Base-by-base conservation (phyloP, 1,140 invertebrate species). In the Heliconius himera region DNA sequence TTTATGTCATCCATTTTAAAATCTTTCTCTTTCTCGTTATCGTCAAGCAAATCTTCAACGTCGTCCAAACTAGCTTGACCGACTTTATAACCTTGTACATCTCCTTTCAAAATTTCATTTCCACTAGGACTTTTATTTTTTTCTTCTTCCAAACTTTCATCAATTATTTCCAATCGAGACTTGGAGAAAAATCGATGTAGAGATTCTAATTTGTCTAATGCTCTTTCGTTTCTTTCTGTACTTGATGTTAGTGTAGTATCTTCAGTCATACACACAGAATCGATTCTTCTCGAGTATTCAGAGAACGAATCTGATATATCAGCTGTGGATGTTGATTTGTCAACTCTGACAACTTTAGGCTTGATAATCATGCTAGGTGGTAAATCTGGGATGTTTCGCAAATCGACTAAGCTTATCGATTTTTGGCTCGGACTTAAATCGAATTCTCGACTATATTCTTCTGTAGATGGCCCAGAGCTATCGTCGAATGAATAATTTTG, bases 51-150 rank as follows among this genome's bases (percentile, higher is more conserved):
- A 70, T 94, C 93, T 81, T 94, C 93, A 0, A 94, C 92, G 49
- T 94, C 93, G 66, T 94, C 93, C 8, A 94, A 81, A 79, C 92
- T 93, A 0, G 91, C 89, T 79, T 94, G 91, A 3, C 90, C 90
- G 0, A 79, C 85, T 85, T 89, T 90, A 18, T 81, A 78, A 20
- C 88, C 87, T 26, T 70, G 74, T 4, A 73, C 51, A 41, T 88
- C 85, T 70, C 46, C 81, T 73, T 82, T 81, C 49, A 56, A 72
- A 3, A 66, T 71, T 38, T 79, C 81, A 66, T 72, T 36, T n/a
- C 77, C 81, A 72, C 89, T 92, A 8, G 87, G 85, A 82, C 84
- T 89, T 79, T 84, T 92, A 2, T 83, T 91, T 33, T 89, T 87
- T 8, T 76, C 87, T 18, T 93, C 92, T 81, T 94, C 93, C 56